phyloP scores from a whole-genome alignment of 2,888 invertebrate genomes.

The Linyphia triangularis region DNA sequence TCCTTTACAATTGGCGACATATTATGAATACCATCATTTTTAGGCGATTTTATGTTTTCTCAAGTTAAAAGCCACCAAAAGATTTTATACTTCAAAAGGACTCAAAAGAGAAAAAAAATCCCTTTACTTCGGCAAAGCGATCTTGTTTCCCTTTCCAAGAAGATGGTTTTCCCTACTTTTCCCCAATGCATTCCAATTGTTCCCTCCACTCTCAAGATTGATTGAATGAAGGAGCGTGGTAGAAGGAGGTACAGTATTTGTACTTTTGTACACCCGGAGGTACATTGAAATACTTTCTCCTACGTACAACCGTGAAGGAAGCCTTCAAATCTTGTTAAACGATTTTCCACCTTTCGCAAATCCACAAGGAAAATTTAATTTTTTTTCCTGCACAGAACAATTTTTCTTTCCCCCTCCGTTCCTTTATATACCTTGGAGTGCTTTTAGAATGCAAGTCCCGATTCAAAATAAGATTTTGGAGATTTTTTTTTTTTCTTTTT shows the following conservation, averaged over 20 bases:
- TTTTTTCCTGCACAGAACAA: background rate
- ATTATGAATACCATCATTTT: too few relatives aligned
- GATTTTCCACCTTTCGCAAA: constrained; percentile 19
- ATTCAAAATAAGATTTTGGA: background rate
- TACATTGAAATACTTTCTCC: too few relatives aligned
- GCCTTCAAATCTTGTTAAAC: constrained; percentile 59
- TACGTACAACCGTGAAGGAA: too few relatives aligned
- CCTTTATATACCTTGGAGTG: background rate
- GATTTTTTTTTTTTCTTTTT: background rate
- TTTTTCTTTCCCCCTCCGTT: background rate
- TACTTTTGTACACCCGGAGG: background rate
- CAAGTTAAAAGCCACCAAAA: too few relatives aligned
- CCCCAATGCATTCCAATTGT: constrained; percentile 18
- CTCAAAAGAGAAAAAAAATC: background rate
- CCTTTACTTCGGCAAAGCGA: background rate
- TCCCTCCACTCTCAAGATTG: constrained; percentile 32
- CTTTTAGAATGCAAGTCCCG: background rate
- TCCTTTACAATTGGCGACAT: too few relatives aligned
- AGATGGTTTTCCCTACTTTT: constrained; percentile 11
- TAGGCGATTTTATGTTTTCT: too few relatives aligned
- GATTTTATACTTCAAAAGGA: background rate
- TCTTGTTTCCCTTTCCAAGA: background rate
- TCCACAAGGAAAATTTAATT: background rate
- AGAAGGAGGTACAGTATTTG: background rate
- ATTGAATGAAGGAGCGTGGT: constrained; percentile 10